Conservation (phyloP, 92 coral and sea anemone species). For the Phenganax stokvisi region DNA sequence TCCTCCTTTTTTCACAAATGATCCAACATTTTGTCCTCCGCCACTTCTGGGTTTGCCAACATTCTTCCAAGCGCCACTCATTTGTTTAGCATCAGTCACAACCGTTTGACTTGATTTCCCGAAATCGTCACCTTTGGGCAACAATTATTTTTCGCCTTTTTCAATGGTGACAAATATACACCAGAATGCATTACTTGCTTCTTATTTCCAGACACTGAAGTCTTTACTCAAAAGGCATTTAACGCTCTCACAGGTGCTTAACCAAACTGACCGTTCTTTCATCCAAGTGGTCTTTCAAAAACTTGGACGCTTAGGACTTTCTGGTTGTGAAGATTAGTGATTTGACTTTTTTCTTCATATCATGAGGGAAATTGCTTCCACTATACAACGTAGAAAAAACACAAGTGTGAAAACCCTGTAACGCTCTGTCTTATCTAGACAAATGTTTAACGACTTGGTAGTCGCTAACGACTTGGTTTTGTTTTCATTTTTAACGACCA, state of each 20-base stretch:
- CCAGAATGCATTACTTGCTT: slow-evolving; percentile 4
- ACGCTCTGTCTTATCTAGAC: too few relatives aligned
- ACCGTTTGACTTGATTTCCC: slow-evolving; percentile 38
- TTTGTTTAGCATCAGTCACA: slow-evolving; percentile 26
- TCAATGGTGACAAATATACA: neutral
- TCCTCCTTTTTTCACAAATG: slow-evolving; percentile 28
- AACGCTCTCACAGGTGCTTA: neutral
- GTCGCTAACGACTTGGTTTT: too few relatives aligned
- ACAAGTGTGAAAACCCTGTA: too few relatives aligned
- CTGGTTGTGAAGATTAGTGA: slow-evolving; percentile 4
- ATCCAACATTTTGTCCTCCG: slow-evolving; percentile 16
- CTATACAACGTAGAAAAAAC: neutral
- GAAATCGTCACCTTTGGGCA: slow-evolving; percentile 29
- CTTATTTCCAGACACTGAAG: slow-evolving; percentile 8
- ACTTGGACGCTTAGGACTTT: slow-evolving; percentile 1
- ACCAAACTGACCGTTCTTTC: slow-evolving; percentile 4
- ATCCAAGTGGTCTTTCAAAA: slow-evolving; percentile 1
- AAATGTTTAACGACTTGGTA: too few relatives aligned
- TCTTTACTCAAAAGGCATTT: neutral
- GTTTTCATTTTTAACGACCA: too few relatives aligned
- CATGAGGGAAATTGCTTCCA: neutral
- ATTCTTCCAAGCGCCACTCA: slow-evolving; percentile 28
- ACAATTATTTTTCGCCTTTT: slow-evolving; percentile 26
- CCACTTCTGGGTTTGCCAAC: slow-evolving; percentile 8
- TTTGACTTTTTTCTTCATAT: slow-evolving; percentile 1